Base-by-base conservation (phyloP, 2,797 vertebrate genomes). In the Moxostoma hubbsi region DNA sequence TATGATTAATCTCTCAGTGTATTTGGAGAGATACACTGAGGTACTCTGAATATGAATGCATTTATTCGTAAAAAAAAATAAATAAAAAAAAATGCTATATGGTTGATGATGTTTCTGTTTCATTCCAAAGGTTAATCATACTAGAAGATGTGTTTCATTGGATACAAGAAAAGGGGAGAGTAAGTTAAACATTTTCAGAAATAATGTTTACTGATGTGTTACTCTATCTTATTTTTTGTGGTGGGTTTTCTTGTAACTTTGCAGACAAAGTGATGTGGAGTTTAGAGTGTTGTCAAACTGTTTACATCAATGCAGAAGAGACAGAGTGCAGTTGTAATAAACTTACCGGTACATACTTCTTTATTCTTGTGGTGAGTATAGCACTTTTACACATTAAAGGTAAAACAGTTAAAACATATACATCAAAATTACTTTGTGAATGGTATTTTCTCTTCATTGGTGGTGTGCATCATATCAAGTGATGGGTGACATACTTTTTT, bases 301-400 rank as follows among this genome's bases (percentile, higher is more conserved):
- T 9, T 0, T 10, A 5, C 16, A 83, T 7, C 5, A 24, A 36
- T 16, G 10, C 7, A 0, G 1, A 76, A 0, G 87, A 90, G 83
- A 98, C 96, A 0, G 91, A 94, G 57, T 98, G 98, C 81, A 86
- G 73, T 5, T 99, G 97, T 77, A 90, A 94, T 86, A 97, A 98
- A 71, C 94, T 99, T 79, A 24, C 24, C 2, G 24, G 24, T 24
- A 98, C 97, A 0, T 99, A 97, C 90, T 99, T 99, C n/a, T 91
- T 96, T 0, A 92, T 99, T 18, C 90, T 99, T 69, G 96, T 98
- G 97, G 98, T 99, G 85, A 91, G 95, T 85, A 51, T 24, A 24
- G 5, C 9, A 16, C n/a, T 8, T 9, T 80, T 43, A 50, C 13
- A 16, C n/a, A 54, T 24, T 24, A 2, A 24, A 24, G 24, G 24